Conservation (phyloP, 2,888 invertebrate species). For the Rhyacophila evoluta region DNA sequence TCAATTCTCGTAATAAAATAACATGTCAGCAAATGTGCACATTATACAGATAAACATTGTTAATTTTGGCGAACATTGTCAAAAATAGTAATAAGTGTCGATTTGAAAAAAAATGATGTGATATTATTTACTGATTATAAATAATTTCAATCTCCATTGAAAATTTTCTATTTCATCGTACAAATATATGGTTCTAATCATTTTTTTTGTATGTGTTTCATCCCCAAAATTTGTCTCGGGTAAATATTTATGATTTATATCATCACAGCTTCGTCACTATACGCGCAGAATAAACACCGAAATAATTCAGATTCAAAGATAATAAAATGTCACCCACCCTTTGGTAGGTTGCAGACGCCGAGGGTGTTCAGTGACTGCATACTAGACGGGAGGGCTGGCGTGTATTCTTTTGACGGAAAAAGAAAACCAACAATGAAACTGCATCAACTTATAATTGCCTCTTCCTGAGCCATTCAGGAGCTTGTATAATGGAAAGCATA, state of each 20-base stretch:
- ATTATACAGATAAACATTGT: no score
- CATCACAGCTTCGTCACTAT: not conserved
- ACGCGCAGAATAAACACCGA: not conserved
- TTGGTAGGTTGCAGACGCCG: not conserved
- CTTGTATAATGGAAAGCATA: not conserved
- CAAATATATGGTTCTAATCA: no score
- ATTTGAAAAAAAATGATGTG: no score
- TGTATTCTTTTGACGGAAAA: slow-evolving; percentile 31
- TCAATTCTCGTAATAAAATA: no score
- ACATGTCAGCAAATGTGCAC: no score
- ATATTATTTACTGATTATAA: no score
- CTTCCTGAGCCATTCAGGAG: not conserved
- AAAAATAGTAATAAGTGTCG: no score
- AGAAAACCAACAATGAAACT: slow-evolving; percentile 44
- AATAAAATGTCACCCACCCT: not conserved
- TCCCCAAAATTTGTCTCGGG: not conserved
- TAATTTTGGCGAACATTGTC: no score
- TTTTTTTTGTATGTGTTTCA: no score
- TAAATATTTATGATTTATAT: not conserved
- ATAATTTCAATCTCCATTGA: no score
- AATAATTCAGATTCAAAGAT: slow-evolving; percentile 24
- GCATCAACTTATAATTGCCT: slow-evolving; percentile 45
- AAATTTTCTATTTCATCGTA: no score
- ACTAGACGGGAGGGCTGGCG: not conserved
- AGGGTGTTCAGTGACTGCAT: not conserved